Conservation (phyloP, 2,113 vertebrate species). For the Sakesphorus luctuosus region DNA sequence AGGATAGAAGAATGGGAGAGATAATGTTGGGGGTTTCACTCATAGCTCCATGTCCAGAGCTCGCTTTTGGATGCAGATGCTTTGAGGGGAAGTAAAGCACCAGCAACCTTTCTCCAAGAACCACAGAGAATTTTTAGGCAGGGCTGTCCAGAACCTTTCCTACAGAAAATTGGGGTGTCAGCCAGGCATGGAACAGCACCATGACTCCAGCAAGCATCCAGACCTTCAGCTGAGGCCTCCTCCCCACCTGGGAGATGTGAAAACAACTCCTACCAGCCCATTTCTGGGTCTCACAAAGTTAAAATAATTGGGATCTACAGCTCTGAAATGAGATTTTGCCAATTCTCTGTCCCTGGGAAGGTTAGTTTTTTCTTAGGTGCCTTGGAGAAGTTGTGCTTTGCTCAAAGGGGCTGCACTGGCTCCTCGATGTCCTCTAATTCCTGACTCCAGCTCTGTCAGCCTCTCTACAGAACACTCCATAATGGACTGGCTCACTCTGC, state of each 20-base stretch:
- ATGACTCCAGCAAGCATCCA: background rate
- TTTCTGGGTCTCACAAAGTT: background rate
- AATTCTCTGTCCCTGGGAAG: background rate
- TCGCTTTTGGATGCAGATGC: background rate
- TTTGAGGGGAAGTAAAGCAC: fast-evolving
- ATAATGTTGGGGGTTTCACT: background rate
- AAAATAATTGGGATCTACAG: background rate
- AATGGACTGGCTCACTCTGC: slow-evolving; percentile 25
- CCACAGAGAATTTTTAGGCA: background rate
- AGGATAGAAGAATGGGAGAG: background rate
- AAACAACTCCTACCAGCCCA: background rate
- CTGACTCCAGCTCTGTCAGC: background rate
- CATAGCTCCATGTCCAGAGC: background rate
- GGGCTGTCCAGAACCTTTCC: background rate
- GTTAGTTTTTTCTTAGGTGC: background rate
- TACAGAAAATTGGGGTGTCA: background rate
- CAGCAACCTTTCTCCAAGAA: background rate
- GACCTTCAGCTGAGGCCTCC: background rate
- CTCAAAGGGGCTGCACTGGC: background rate
- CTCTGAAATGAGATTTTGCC: background rate
- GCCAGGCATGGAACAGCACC: background rate
- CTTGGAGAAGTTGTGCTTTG: background rate
- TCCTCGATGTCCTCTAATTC: slow-evolving; percentile 12
- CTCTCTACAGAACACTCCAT: background rate
- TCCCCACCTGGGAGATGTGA: background rate